These are phyloP conservation scores for Tachypleus tridentatus DNA, from an alignment of 1,140 invertebrate genomes.

Conservation along the genomic window DNA sequence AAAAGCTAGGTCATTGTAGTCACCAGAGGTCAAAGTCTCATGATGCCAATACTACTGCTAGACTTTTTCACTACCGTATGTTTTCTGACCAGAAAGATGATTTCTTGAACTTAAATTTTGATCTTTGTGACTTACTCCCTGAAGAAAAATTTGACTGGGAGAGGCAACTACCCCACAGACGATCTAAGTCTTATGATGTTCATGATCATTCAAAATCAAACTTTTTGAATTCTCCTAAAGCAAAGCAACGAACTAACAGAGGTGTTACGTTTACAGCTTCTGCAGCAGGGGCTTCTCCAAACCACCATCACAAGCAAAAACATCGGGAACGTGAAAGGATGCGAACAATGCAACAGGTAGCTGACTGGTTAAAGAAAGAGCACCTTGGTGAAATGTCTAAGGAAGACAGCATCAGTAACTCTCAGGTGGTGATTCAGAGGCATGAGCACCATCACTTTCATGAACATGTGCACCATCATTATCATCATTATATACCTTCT, in stretches of 20 bases:
- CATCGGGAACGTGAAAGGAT: slow-evolving; percentile 53
- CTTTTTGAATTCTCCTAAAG: slow-evolving; percentile 27
- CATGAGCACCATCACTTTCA: slow-evolving; percentile 56
- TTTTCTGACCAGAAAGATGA: slow-evolving; percentile 11
- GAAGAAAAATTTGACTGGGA: slow-evolving; percentile 20
- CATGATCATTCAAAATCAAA: slow-evolving; percentile 22
- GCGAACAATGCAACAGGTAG: slow-evolving; percentile 51
- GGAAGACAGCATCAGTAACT: slow-evolving; percentile 15
- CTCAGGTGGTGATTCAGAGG: slow-evolving; percentile 31
- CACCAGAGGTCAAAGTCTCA: too few species aligned
- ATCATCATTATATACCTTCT: slow-evolving; percentile 51
- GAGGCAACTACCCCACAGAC: slow-evolving; percentile 14
- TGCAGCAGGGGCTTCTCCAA: slow-evolving; percentile 25
- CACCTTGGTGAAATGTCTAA: slow-evolving; percentile 28
- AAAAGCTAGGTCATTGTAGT: too few species aligned
- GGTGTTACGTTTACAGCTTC: slow-evolving; percentile 11
- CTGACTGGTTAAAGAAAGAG: slow-evolving; percentile 37
- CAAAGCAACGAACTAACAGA: slow-evolving; percentile 19
- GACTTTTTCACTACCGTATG: too few species aligned
- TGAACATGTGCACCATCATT: slow-evolving; percentile 70
- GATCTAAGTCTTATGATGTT: slow-evolving; percentile 26
- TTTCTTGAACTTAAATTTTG: slow-evolving; percentile 17
- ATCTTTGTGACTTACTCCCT: slow-evolving; percentile 17
- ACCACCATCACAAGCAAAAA: slow-evolving; percentile 49
- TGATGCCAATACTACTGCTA: too few species aligned